Base-by-base conservation (phyloP, 2,113 vertebrate species). In the Galbula dea region DNA sequence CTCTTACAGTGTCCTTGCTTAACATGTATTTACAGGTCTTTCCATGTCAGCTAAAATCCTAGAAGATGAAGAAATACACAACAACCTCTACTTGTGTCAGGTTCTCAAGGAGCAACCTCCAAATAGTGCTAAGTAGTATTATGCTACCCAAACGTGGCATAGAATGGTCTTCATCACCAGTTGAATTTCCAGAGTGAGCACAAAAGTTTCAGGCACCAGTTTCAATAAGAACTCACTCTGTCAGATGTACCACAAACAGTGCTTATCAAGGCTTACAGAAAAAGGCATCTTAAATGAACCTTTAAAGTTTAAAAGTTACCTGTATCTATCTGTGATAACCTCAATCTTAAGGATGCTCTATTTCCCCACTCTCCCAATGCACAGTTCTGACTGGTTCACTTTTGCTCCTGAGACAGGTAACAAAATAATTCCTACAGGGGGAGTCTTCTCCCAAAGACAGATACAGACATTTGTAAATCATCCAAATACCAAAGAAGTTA, bases 31-130 rank as follows among this genome's bases (percentile, higher is more conserved):
- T 26, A 26, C 6, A 7, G 4, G 3, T 46, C 9, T 6, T 48
- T 51, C 45, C 7, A 7, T 15, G 12, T 21, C 58, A 32, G 15
- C n/a, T 75, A 32, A 79, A 74, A 12, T 55, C 58, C 32, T 49
- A 18, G 15, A 54, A 72, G 23, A 11, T 34, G 45, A 55, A 73
- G 15, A 59, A 85, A 68, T 26, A 22, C 54, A 30, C 8, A 62
- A 27, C 1, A 3, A 26, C 10, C 7, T 55, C 41, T 49, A 30
- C 8, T 26, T 26, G 30, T 1, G 1, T 9, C 63, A n/a, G 32
- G 30, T 46, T 24, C 63, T 45, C 63, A 66, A 45, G 39, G 11
- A 63, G 7, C 7, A 34, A 5, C 8, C 59, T 55, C 39, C 34
- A 86, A 65, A 32, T 3, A 14, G 24, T 15, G 11, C 15, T 39